These are phyloP conservation scores for Drepana arcuata DNA, from an alignment of 1,140 invertebrate species.

Conservation along the genomic window DNA sequence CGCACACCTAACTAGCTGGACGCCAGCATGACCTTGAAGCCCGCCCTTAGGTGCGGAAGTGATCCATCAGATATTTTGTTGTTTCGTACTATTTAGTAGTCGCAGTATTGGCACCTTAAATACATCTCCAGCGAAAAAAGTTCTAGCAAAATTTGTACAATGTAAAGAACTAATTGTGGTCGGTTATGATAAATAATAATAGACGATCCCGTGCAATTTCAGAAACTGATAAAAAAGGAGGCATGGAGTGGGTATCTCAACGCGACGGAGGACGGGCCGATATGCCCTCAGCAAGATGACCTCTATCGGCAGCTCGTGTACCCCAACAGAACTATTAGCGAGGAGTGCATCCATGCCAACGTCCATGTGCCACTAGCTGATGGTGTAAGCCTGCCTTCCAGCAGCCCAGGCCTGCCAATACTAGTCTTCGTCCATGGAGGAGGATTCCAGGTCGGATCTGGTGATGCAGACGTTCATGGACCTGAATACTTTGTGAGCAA, in stretches of 20 bases:
- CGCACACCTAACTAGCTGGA: no score
- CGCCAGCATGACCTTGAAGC: no score
- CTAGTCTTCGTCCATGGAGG: constrained; percentile 81
- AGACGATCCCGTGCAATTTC: constrained; percentile 8
- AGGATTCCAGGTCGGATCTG: constrained; percentile 73
- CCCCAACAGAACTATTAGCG: constrained; percentile 24
- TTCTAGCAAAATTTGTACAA: no score
- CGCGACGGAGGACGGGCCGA: constrained; percentile 70
- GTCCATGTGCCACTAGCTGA: constrained; percentile 29
- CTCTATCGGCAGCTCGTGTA: constrained; percentile 28
- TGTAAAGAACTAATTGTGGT: no score
- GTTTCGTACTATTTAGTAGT: no score
- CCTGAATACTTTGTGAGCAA: constrained; percentile 75
- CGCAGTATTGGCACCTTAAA: no score
- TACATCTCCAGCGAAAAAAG: no score
- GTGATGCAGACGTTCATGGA: constrained; percentile 64
- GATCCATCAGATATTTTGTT: no score
- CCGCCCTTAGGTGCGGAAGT: no score
- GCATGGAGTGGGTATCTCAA: constrained; percentile 73
- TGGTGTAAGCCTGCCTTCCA: not conserved
- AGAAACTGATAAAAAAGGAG: no score
- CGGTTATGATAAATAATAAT: no score
- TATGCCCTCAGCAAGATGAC: constrained; percentile 63
- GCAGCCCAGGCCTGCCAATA: constrained; percentile 65
- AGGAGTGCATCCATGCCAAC: constrained; percentile 48